phyloP scores from a whole-genome alignment of 2,113 vertebrate species.

The Lynx canadensis region DNA sequence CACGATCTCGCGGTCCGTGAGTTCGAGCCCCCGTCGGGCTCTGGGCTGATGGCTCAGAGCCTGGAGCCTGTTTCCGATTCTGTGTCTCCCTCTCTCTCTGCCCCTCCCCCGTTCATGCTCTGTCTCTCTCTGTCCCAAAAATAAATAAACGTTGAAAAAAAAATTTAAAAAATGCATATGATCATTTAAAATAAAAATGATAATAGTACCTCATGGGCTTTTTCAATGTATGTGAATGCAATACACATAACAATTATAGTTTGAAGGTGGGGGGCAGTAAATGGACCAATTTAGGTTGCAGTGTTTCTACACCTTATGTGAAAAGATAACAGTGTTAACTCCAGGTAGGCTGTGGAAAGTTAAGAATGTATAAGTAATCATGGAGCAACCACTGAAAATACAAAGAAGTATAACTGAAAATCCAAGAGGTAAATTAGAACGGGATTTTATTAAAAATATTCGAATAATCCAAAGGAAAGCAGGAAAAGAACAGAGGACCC shows the following conservation, averaged over 20 bases:
- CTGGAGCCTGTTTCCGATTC: too few species aligned
- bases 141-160: too few species aligned
- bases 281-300: background rate
- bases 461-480: background rate
- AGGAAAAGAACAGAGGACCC: background rate
- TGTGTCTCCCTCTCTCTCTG: too few species aligned
- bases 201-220: background rate
- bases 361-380: background rate
- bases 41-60: too few species aligned
- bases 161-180: background rate
- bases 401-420: constrained; percentile 19
- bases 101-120: too few species aligned
- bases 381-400: constrained; percentile 14
- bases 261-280: background rate
- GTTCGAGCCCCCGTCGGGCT: too few species aligned
- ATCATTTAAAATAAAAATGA: constrained; percentile 17
- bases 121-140: too few species aligned
- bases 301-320: background rate
- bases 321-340: background rate
- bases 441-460: background rate
- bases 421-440: background rate
- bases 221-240: background rate
- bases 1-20: too few species aligned
- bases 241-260: background rate
- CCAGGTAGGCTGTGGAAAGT: background rate